Base-by-base conservation (phyloP, 2,797 vertebrate species). In the Phylloscopus collybita region DNA sequence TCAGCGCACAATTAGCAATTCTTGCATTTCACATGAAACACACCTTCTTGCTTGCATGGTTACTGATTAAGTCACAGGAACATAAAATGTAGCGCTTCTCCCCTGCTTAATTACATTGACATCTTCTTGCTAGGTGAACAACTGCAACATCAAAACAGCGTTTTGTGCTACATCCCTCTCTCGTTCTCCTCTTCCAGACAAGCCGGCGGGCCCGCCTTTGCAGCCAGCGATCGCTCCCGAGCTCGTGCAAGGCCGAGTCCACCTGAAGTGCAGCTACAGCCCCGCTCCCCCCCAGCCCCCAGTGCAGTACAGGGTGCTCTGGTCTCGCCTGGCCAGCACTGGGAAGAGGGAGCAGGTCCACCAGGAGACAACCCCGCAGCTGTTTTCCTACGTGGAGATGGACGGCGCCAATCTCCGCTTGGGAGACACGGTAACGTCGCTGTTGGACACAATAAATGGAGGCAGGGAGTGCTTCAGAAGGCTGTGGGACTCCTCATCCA, bases 381-480 rank as follows among this genome's bases (percentile, higher is more conserved):
- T 96, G 1, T 98, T 98, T 92, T 97, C 98, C 20, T 74, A 96
- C 60, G 30, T 97, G 8, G 98, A 98, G 97, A 98, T 99, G 98
- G 98, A 99, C 9, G 97, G 98, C 4, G 49, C 98, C 61, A 98
- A 98, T 95, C 98, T 99, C 96, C 97, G 96, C 86, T 60, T 98
- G 51, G 98, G 98, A 91, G 98, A 99, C 95, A 98, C 95, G 96
- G 98, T 98, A 98, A 34, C 8, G 34, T 34, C 34, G 34, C 34
- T 34, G 34, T 34, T 34, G 34, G 34, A 34, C 34, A 34, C 34
- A 34, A 34, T 34, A 34, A 34, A 34, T 34, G 34, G 34, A 34
- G 34, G 34, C 34, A 34, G 34, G 34, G 34, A 34, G 34, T 34
- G 34, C 34, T 34, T 34, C 34, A 34, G 34, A 34, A 34, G 34